Evolutionary conservation across 1,140 invertebrate genomes (phyloP).

Genomic region (Drosophila trapezifrons): DNA sequence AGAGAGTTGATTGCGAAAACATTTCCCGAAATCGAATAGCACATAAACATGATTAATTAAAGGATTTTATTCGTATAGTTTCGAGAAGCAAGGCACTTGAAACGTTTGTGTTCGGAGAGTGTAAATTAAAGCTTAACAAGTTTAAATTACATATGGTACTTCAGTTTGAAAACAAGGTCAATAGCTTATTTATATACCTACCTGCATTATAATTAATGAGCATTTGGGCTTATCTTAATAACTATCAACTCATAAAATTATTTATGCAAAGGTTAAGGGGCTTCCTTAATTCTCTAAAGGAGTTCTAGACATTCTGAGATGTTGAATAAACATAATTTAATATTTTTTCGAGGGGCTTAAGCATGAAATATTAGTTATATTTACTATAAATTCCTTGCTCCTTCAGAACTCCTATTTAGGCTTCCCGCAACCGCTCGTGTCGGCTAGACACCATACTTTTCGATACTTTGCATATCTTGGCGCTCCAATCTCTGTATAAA

Average conservation of each 20-base stretch:
- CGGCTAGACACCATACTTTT: conserved; percentile 37
- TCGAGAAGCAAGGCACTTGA: neutral
- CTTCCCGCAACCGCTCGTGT: neutral
- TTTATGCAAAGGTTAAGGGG: too few relatives aligned
- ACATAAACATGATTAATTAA: conserved; percentile 14
- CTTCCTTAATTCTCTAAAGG: too few relatives aligned
- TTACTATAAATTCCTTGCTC: neutral
- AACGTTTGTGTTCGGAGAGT: neutral
- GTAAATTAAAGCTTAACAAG: neutral
- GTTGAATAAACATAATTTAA: too few relatives aligned
- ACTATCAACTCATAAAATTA: too few relatives aligned
- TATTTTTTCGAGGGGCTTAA: too few relatives aligned
- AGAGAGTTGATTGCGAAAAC: conserved; percentile 3
- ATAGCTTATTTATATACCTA: neutral
- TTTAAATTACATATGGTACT: neutral
- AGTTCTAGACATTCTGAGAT: too few relatives aligned
- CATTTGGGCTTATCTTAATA: too few relatives aligned
- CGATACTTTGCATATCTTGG: conserved; percentile 43
- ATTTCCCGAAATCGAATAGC: neutral
- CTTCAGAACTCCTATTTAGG: neutral
- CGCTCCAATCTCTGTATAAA: conserved; percentile 41
- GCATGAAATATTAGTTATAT: too few relatives aligned
- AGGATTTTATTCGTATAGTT: neutral
- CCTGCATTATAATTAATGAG: neutral
- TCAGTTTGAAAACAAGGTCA: neutral